These are phyloP conservation scores for Epirrhoe alternata DNA, from an alignment of 2,888 invertebrate genomes.

Conservation along the genomic window DNA sequence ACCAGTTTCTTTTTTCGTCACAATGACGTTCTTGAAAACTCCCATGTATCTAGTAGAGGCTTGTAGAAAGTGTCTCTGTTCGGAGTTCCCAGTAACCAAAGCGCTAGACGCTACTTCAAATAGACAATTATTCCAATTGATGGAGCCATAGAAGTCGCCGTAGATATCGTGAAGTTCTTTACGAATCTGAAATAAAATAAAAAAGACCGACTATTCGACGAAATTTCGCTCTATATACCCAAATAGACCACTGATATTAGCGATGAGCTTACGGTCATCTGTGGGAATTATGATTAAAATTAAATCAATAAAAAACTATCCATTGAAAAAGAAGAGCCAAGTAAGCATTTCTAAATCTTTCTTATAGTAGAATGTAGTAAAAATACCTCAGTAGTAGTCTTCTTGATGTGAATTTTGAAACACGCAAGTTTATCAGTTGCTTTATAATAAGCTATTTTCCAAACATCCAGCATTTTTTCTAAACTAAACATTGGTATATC, in stretches of 20 bases:
- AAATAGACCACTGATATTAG: too few species aligned
- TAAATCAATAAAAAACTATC: too few species aligned
- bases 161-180: constrained; percentile 42
- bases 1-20: constrained; percentile 42
- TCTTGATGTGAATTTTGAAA: constrained; percentile 56
- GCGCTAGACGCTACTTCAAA: constrained; percentile 55
- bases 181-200: constrained; percentile 47
- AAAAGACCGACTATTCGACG: too few species aligned
- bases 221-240: too few species aligned
- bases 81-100: neutral
- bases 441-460: constrained; percentile 57
- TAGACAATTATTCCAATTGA: constrained; percentile 56
- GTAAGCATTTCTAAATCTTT: neutral
- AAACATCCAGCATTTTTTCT: constrained; percentile 52
- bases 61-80: constrained; percentile 56
- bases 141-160: constrained; percentile 49
- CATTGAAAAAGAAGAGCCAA: too few species aligned
- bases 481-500: constrained; percentile 40
- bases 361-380: neutral
- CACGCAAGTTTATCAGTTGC: constrained; percentile 48
- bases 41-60: constrained; percentile 44
- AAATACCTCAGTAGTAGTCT: constrained; percentile 48
- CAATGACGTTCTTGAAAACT: constrained; percentile 56
- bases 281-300: too few species aligned
- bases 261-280: too few species aligned